Evolutionary conservation across 2,888 invertebrate genomes (phyloP).

Genomic region (Phortica magna): DNA sequence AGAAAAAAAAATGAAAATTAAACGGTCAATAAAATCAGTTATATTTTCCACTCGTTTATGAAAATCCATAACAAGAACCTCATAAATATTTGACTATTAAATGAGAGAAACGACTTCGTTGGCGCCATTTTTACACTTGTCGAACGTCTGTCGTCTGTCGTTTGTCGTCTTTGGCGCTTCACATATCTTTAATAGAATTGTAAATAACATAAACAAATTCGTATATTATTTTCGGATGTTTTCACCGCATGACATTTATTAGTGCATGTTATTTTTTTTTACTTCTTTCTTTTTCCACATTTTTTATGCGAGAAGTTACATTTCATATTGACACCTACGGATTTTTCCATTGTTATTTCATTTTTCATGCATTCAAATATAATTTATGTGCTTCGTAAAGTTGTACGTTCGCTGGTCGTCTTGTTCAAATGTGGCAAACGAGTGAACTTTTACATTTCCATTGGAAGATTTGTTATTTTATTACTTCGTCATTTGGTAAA

Average conservation of each 20-base stretch:
- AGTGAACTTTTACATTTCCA: background rate
- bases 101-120: background rate
- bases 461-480: background rate
- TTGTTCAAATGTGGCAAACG: background rate
- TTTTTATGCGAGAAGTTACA: background rate
- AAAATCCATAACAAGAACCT: background rate
- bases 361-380: constrained; percentile 4
- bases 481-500: background rate
- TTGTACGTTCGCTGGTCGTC: background rate
- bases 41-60: background rate
- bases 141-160: background rate
- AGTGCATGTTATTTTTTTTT: background rate
- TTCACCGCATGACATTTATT: constrained; percentile 6
- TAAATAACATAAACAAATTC: constrained; percentile 19
- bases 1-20: background rate
- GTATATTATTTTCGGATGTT: constrained; percentile 6
- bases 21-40: background rate
- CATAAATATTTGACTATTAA: constrained; percentile 6
- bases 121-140: constrained; percentile 7
- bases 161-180: background rate
- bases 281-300: background rate
- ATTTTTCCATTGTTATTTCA: constrained; percentile 10
- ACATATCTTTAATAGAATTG: background rate
- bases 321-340: constrained; percentile 23
- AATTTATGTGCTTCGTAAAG: constrained; percentile 1